Conservation (phyloP, 2,113 vertebrate species). For the Panurus biarmicus region DNA sequence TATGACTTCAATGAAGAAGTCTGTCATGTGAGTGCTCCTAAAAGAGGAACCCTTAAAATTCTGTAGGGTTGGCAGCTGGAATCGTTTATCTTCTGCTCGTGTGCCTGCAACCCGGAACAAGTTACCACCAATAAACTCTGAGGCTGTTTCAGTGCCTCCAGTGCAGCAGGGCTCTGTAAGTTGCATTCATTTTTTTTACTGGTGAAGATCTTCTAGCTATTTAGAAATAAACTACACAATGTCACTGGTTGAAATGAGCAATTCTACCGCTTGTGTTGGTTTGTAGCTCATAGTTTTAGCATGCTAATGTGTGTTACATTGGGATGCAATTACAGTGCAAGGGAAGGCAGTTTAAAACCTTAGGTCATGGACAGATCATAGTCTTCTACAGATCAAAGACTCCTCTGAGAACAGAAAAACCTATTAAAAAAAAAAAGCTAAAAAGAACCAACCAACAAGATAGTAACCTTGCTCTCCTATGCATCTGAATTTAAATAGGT, state of each 20-base stretch:
- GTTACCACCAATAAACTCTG: constrained; percentile 71
- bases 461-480: not conserved
- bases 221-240: not conserved
- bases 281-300: not conserved
- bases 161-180: constrained; percentile 69
- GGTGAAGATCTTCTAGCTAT: not conserved
- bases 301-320: not conserved
- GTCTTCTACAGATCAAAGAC: not conserved
- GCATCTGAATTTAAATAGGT: not conserved
- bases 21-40: not conserved
- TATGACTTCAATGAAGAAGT: not conserved
- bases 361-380: not conserved
- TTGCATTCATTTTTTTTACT: not conserved
- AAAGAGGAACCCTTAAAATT: not conserved
- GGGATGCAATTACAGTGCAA: not conserved
- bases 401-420: not conserved
- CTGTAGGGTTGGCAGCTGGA: constrained; percentile 62
- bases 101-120: constrained; percentile 36
- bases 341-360: not conserved
- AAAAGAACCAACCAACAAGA: not conserved
- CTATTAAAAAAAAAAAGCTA: not conserved
- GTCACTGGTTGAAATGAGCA: not conserved
- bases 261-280: not conserved
- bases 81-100: constrained; percentile 48
- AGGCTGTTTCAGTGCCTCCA: constrained; percentile 37